phyloP scores from a whole-genome alignment of 53 echinoderm and acorn worm genomes.

The Astropecten irregularis region DNA sequence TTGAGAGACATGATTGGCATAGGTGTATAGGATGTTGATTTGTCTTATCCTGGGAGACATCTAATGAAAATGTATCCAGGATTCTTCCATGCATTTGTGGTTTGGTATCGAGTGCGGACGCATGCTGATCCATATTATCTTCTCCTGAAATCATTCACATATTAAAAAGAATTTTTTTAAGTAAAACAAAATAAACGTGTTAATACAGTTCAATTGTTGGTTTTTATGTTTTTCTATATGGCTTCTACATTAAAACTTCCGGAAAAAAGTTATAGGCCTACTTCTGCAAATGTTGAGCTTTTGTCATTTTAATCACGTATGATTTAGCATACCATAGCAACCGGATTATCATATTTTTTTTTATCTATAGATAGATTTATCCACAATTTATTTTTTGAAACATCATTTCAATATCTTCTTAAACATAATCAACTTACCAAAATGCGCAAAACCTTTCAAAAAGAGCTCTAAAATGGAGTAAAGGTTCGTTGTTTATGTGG shows the following conservation, averaged over 20 bases:
- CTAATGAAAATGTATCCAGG: too few species aligned
- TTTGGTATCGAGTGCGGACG: neutral
- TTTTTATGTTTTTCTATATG: too few species aligned
- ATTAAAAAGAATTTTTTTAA: neutral
- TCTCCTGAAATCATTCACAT: neutral
- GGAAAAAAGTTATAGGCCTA: neutral
- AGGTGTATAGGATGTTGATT: neutral
- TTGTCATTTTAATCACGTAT: neutral
- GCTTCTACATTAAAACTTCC: neutral
- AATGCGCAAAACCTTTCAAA: neutral
- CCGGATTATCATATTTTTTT: neutral
- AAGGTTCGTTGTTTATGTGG: neutral
- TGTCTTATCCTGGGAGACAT: neutral
- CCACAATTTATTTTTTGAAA: neutral
- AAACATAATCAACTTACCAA: neutral
- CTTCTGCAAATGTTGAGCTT: neutral
- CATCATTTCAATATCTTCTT: neutral
- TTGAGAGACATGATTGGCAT: neutral
- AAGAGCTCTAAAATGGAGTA: neutral
- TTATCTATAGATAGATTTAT: too few species aligned
- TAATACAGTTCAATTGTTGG: neutral
- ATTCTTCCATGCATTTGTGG: too few species aligned
- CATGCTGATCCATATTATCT: slow-evolving; percentile 6
- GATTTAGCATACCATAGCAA: slow-evolving; percentile 3
- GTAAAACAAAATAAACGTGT: neutral